Evolutionary conservation across 1,140 invertebrate species (phyloP), one percentile per base, ranked within the genome.

Genomic region (Probaryconus sp.): DNA sequence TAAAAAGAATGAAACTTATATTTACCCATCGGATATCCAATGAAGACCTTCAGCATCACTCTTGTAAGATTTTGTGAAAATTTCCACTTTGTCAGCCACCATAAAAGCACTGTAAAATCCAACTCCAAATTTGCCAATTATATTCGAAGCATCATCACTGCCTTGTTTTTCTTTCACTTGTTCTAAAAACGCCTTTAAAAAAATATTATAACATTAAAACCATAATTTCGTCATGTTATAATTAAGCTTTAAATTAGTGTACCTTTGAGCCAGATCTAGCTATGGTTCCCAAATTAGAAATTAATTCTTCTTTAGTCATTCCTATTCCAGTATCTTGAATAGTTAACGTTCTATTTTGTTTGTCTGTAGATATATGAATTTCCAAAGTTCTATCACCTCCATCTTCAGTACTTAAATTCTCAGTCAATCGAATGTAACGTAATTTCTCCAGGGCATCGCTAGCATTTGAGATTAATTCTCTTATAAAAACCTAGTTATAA

Each of bases 51-150:
- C 87, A 0, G 92, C 89, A 55, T 89, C 89, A 3, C 81, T 83
- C n/a, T 89, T 89, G 55, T 90, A 91, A 37, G 87, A 89, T 79
- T 91, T 90, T 3, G 97, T 96, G 80, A 89, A 98, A 0, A 99
- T 97, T 82, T 97, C 95, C 9, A 99, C 95, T 84, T 94, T 94
- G 76, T 98, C 93, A 47, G 96, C 96, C 0, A 99, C 97, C 94
- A 99, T 98, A 84, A 99, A 99, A 0, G 94, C 92, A 31, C 97
- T 98, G 82, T 99, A 99, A 85, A 99, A 99, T 5, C 98, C 98
- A 9, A 99, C 98, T 65, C 97, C 98, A 90, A 99, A 99, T 83
- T 99, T 97, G 3, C 97, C 98, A 87, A 99, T 99, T 51, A 99
- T 98, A 58, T 93, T 92, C n/a, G 90, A 91, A 2, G 89, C 82